Percentiles rank a stretch among this genome's conserved stretches.
phyloP scores from a whole-genome alignment of 2,888 invertebrate genomes.

The Pheosia gnoma region DNA sequence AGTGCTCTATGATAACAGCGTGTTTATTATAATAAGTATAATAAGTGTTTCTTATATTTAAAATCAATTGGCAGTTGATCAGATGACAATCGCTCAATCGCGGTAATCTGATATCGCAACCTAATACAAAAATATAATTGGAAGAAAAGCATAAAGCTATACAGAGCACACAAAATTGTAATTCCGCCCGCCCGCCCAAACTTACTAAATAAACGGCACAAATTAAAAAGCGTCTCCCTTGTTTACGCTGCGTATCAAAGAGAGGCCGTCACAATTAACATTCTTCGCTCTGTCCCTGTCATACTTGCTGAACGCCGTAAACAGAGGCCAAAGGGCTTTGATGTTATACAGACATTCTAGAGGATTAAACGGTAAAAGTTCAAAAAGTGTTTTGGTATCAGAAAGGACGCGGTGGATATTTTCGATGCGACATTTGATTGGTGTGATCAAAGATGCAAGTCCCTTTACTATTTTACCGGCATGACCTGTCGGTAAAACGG shows the following conservation, averaged over 20 bases:
- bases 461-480: too few species aligned
- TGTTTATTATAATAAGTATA: too few species aligned
- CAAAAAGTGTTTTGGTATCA: conserved; percentile 37
- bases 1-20: too few species aligned
- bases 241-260: conserved; percentile 67
- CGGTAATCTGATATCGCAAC: too few species aligned
- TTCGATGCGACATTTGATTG: conserved; percentile 5
- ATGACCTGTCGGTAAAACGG: too few species aligned
- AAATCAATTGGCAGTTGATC: too few species aligned
- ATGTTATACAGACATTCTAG: conserved; percentile 41
- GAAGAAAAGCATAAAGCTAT: not conserved
- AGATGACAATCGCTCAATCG: too few species aligned
- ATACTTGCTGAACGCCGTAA: conserved; percentile 58
- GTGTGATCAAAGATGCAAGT: not conserved
- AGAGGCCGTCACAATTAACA: conserved; percentile 62
- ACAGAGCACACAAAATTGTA: not conserved
- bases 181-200: not conserved
- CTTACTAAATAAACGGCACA: conserved; percentile 38
- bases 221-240: conserved; percentile 65
- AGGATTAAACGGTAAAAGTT: conserved; percentile 52
- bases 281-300: conserved; percentile 57
- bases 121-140: too few species aligned
- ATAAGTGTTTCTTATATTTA: too few species aligned
- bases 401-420: not conserved
- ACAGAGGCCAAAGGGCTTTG: conserved; percentile 57